phyloP scores from a whole-genome alignment of 2,888 invertebrate genomes.

The Phaedon cochleariae region DNA sequence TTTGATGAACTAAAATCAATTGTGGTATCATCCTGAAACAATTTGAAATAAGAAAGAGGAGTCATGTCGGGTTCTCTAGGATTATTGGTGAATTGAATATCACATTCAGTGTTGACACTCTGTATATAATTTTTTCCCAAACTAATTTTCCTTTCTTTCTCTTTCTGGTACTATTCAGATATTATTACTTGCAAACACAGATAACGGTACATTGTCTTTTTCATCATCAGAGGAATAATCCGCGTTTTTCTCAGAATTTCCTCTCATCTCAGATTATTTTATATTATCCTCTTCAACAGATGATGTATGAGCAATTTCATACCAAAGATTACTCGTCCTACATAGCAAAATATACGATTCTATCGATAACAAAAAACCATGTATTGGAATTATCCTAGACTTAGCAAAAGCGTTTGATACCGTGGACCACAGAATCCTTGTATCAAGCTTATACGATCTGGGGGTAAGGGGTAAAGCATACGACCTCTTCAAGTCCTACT shows the following conservation, averaged over 20 bases:
- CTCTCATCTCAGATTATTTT: background rate
- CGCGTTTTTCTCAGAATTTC: background rate
- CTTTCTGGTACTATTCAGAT: background rate
- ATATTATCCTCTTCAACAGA: background rate
- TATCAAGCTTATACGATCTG: too few species aligned
- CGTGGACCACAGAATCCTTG: too few species aligned
- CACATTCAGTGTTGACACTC: background rate
- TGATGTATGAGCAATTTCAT: background rate
- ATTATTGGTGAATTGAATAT: background rate
- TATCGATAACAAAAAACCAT: too few species aligned
- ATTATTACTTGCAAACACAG: background rate
- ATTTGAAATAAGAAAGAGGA: background rate
- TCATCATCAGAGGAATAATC: background rate
- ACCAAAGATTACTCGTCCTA: background rate
- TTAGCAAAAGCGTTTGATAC: too few species aligned
- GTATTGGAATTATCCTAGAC: too few species aligned
- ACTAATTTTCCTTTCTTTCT: background rate
- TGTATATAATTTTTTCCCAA: background rate
- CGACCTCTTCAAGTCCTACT: too few species aligned
- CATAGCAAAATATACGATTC: too few species aligned
- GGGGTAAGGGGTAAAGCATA: too few species aligned
- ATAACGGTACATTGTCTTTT: background rate
- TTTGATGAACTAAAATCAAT: conserved; percentile 10
- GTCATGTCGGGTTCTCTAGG: background rate
- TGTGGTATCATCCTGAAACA: background rate